These are phyloP conservation scores for Todiramphus saurophagus DNA, from an alignment of 2,113 vertebrate species.

Conservation along the genomic window DNA sequence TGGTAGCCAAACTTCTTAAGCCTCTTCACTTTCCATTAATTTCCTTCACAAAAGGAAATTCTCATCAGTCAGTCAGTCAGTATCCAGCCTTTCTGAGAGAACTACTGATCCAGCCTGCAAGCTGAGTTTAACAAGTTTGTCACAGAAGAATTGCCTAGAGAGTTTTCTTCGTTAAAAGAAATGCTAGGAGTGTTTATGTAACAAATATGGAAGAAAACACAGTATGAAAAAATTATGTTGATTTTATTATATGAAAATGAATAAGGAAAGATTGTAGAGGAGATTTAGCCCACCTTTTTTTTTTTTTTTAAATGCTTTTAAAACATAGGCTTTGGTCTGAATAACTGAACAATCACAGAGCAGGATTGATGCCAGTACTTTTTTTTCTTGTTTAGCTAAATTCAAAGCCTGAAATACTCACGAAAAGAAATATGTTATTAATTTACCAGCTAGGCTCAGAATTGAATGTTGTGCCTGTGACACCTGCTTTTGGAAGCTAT, in stretches of 20 bases:
- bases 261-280: neutral
- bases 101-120: neutral
- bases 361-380: neutral
- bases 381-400: neutral
- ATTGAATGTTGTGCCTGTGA: neutral
- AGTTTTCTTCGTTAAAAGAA: neutral
- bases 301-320: neutral
- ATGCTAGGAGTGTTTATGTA: neutral
- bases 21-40: neutral
- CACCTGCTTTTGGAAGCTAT: neutral
- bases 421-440: neutral
- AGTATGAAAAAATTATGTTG: neutral
- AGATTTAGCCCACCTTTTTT: neutral
- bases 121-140: neutral
- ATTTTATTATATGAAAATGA: neutral
- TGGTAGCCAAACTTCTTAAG: neutral
- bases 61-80: fast-evolving
- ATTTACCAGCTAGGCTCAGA: neutral
- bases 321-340: neutral
- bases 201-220: neutral
- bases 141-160: neutral
- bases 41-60: neutral
- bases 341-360: neutral
- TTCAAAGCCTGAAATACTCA: neutral
- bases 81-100: neutral